These are phyloP conservation scores for Prosapia bicincta DNA, from an alignment of 2,888 invertebrate genomes.

Conservation along the genomic window DNA sequence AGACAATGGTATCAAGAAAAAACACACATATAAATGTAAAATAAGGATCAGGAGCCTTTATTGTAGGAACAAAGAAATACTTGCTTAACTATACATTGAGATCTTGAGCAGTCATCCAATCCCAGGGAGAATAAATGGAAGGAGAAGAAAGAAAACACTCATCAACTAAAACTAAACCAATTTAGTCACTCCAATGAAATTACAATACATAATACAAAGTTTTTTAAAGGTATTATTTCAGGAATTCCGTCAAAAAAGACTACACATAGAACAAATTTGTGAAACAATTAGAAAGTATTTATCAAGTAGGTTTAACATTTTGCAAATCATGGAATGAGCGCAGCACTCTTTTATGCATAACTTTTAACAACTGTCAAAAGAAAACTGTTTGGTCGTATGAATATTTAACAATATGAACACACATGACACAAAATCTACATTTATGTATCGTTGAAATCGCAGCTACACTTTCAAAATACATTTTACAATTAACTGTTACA, in stretches of 20 bases:
- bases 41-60: conserved; percentile 26
- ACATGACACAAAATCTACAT: conserved; percentile 30
- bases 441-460: conserved; percentile 20
- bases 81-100: conserved; percentile 25
- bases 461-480: neutral
- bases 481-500: neutral
- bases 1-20: conserved; percentile 21
- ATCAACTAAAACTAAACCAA: conserved; percentile 38
- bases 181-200: conserved; percentile 40
- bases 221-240: conserved; percentile 28
- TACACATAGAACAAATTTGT: conserved; percentile 16
- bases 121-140: conserved; percentile 5
- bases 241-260: conserved; percentile 6
- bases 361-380: conserved; percentile 21
- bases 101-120: conserved; percentile 3
- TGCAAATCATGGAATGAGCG: conserved; percentile 23
- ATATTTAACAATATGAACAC: conserved; percentile 34
- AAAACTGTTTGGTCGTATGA: conserved; percentile 25
- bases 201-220: conserved; percentile 36
- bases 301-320: conserved; percentile 12
- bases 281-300: conserved; percentile 14
- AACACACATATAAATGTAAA: conserved; percentile 27
- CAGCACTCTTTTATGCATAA: conserved; percentile 6
- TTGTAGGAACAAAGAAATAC: conserved; percentile 18
- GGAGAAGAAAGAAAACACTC: conserved; percentile 35